Evolutionary conservation across 1,140 invertebrate genomes (phyloP), one percentile per base, ranked within the genome.

Genomic region (Hestina assimilis): DNA sequence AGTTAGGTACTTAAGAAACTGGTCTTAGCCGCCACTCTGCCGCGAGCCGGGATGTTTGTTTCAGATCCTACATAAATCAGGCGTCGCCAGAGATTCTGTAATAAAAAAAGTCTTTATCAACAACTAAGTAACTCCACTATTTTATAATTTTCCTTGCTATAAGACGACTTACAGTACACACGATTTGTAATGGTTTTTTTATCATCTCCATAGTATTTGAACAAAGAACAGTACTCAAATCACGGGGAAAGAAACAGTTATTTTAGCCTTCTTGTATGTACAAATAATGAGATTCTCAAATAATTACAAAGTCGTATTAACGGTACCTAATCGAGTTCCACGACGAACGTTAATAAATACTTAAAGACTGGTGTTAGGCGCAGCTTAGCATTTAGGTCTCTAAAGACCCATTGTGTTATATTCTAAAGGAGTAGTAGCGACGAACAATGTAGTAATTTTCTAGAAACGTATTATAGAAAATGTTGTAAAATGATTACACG

Each of bases 281-380:
- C 20, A 46, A 55, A 46, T 40, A 55, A 43, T 55, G 24, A 46
- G 43, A 50, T 50, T 42, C 28, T 23, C 47, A 45, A 51, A 51
- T 58, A 58, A 50, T 50, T 51, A 51, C 47, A 35, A 33, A 58
- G 56, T 38, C 46, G 21, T 57, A 57, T 41, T 58, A 58, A 58
- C 56, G 56, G 55, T 51, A 51, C 28, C 40, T 28, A 51, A 58
- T 58, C 40, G 47, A 58, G 55, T 42, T 48, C 26, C 24, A 17
- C 46, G 33, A 15, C 23, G 38, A 4, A 51, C 14, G 31, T 56
- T 56, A 47, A 41, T 40, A 56, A 41, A 33, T 56, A 45, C 43
- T 56, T 47, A 41, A 47, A 47, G 53, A 7, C 41, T 24, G 9
- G 31, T 41, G 53, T 41, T 50, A 45, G 40, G 47, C 8, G 51